Conservation (phyloP, 1,140 invertebrate species). For the Papilio helenus region DNA sequence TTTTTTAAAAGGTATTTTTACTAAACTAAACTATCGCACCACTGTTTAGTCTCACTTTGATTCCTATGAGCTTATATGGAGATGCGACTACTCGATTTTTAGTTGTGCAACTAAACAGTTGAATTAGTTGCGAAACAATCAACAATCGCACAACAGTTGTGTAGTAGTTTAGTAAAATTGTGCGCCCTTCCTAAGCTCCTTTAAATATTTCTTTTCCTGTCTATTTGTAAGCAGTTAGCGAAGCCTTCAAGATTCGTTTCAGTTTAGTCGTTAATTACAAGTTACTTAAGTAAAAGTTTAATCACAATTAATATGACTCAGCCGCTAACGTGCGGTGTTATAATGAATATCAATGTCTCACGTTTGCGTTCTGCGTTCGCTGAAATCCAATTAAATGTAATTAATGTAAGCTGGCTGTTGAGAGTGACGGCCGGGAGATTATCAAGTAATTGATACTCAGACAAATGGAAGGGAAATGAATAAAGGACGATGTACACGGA, state of each 20-base stretch:
- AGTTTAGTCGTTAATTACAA: background rate
- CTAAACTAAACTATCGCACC: too few species aligned
- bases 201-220: too few species aligned
- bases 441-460: background rate
- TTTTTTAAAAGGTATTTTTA: background rate
- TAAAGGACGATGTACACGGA: background rate
- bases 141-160: too few species aligned
- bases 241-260: too few species aligned
- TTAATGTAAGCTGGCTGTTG: background rate
- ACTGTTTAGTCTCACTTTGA: too few species aligned
- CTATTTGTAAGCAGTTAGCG: too few species aligned
- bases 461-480: background rate
- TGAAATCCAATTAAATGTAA: constrained; percentile 21
- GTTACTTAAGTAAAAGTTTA: background rate
- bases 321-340: background rate
- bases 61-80: too few species aligned
- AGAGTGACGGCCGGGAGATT: background rate
- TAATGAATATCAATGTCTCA: background rate
- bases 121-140: too few species aligned
- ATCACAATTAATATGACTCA: background rate
- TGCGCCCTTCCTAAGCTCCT: too few species aligned
- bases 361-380: background rate
- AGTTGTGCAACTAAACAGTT: too few species aligned
- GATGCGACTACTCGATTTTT: too few species aligned
- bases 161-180: too few species aligned